Evolutionary conservation across 2,888 invertebrate species (phyloP), one percentile per base, ranked within the genome.

Genomic region (Tryphoninae sp.): DNA sequence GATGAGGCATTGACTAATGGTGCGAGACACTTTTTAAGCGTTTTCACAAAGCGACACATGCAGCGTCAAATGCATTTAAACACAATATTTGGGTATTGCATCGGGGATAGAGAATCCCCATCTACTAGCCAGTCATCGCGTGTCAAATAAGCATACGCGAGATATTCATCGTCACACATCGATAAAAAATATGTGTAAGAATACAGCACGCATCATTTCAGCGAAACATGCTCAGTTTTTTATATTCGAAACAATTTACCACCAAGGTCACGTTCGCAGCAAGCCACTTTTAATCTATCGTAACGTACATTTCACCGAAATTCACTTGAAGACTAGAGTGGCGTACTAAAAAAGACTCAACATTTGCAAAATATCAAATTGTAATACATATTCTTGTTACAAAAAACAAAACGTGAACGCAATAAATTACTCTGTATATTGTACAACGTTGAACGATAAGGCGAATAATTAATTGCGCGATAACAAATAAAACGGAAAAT

Each of bases 281-380:
- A 58, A 71, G 49, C 33, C 68, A 19, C 26, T 58, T 65, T 65
- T 45, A 26, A 71, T 71, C 51, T 53, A 71, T 61, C 59, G 26
- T 33, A 62, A 26, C n/a, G 26, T 61, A 69, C 62, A 61, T 69
- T 77, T 49, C n/a, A 84, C 84, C 84, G 53, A 80, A 74, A 49
- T 69, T 71, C 65, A 64, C 79, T 81, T 84, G 81, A 84, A 85
- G 88, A 88, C 87, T 88, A 88, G 88, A 87, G 78, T 71, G 76
- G 73, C 82, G 82, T 83, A 81, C 80, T 82, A 84, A 84, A 69
- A 83, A 83, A 84, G 81, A 77, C 80, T 78, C 62, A 78, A 81
- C 83, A 83, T 78, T 84, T 23, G 68, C 86, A 82, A 75, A 33
- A 67, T 59, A 74, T 74, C 49, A 75, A 82, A 72, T 77, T 80